phyloP scores from a whole-genome alignment of 2,888 invertebrate genomes.

The Lithosia quadra region DNA sequence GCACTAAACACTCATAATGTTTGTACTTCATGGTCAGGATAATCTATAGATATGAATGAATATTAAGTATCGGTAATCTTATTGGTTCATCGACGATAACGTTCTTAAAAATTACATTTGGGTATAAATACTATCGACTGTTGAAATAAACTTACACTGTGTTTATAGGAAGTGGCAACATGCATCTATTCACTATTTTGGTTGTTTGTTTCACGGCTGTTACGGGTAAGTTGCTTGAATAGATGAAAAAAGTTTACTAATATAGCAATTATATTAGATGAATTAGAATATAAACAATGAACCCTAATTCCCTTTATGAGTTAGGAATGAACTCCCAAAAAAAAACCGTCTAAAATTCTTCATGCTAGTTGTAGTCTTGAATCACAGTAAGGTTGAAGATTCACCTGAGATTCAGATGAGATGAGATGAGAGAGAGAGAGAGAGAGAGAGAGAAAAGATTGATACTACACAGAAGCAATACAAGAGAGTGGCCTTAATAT shows the following conservation, averaged over 20 bases:
- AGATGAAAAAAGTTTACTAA: not conserved
- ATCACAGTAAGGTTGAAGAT: too few relatives aligned
- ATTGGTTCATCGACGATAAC: conserved; percentile 11
- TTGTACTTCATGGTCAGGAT: not conserved
- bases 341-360: too few relatives aligned
- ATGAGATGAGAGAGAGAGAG: too few relatives aligned
- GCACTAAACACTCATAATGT: conserved; percentile 3
- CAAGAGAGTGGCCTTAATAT: too few relatives aligned
- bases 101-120: conserved; percentile 7
- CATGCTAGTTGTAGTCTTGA: too few relatives aligned
- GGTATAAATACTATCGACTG: conserved; percentile 1
- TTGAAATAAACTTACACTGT: not conserved
- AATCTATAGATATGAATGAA: conserved; percentile 1
- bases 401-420: too few relatives aligned
- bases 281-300: too few relatives aligned
- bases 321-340: too few relatives aligned
- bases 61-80: not conserved
- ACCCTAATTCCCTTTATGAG: not conserved
- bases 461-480: too few relatives aligned
- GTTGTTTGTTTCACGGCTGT: conserved; percentile 6
- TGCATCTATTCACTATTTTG: conserved; percentile 1
- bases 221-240: not conserved
- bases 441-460: too few relatives aligned
- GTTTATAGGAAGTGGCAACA: not conserved
- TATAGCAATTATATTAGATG: too few relatives aligned